Evolutionary conservation across 2,888 invertebrate genomes (phyloP).

Genomic region (Aquatica leii): DNA sequence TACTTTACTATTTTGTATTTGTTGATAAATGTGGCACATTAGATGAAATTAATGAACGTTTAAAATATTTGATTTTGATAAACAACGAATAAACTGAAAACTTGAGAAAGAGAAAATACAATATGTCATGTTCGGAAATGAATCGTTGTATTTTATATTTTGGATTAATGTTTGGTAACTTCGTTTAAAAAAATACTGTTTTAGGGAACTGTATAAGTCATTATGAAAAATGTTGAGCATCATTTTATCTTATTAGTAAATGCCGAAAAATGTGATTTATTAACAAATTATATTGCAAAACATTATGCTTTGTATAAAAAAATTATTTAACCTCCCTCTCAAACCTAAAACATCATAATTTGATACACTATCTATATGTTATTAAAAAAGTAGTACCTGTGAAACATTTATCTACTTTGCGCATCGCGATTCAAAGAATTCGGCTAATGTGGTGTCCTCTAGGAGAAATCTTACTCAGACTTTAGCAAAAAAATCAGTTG

Average conservation of each 20-base stretch:
- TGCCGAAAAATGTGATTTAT: not conserved
- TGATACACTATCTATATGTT: no score
- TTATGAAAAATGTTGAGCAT: slow-evolving; percentile 3
- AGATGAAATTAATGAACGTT: no score
- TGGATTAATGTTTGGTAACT: slow-evolving; percentile 27
- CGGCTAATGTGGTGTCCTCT: no score
- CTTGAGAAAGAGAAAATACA: slow-evolving; percentile 25
- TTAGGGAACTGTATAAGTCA: not conserved
- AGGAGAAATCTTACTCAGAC: no score
- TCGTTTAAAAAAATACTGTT: slow-evolving; percentile 21
- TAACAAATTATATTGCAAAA: slow-evolving; percentile 20
- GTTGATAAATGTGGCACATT: no score
- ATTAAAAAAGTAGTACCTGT: no score
- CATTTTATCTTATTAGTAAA: not conserved
- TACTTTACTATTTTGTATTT: no score
- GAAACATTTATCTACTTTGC: no score
- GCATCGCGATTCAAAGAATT: no score
- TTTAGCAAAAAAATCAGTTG: no score
- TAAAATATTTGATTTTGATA: not conserved
- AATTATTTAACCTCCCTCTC: slow-evolving; percentile 24
- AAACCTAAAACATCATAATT: slow-evolving; percentile 40
- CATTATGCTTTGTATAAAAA: slow-evolving; percentile 31
- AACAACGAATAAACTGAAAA: slow-evolving; percentile 3
- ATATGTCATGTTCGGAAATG: slow-evolving; percentile 34
- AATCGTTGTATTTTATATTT: slow-evolving; percentile 25